These are phyloP conservation scores for Brachyrhaphis roseni DNA, from an alignment of 2,797 vertebrate species.

Conservation along the genomic window DNA sequence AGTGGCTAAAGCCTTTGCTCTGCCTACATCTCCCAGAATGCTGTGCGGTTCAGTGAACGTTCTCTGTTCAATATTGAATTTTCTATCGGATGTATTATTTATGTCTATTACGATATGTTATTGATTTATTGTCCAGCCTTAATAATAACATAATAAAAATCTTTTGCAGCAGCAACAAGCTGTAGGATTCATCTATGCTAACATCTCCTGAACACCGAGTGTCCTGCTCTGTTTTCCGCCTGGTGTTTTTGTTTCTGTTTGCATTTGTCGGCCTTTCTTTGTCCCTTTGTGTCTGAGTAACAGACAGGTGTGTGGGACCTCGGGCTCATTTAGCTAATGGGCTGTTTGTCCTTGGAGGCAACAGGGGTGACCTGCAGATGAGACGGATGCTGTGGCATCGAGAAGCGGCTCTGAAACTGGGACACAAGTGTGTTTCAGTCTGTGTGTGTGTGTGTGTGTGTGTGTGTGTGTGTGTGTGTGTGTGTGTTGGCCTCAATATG, in stretches of 20 bases:
- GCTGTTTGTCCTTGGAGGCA: conserved; percentile 76
- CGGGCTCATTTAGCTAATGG: conserved; percentile 78
- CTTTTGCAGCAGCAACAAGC: not conserved
- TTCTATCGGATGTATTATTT: too few relatives aligned
- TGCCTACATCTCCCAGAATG: too few relatives aligned
- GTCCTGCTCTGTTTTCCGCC: not conserved
- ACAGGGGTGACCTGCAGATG: conserved; percentile 70
- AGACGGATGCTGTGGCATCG: conserved; percentile 68
- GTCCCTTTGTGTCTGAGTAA: conserved; percentile 11
- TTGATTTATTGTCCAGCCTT: too few relatives aligned
- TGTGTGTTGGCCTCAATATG: conserved; percentile 61
- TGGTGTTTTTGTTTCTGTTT: conserved; percentile 20
- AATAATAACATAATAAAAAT: too few relatives aligned
- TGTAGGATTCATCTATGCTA: not conserved
- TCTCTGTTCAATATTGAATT: too few relatives aligned
- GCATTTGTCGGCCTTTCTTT: conserved; percentile 6
- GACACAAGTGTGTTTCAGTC: conserved; percentile 35
- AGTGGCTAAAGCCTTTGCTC: too few relatives aligned
- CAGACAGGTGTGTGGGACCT: conserved; percentile 66
- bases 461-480: conserved; percentile 28
- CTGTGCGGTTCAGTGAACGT: too few relatives aligned
- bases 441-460: conserved; percentile 31
- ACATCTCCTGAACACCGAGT: not conserved
- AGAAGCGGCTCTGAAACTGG: conserved; percentile 53
- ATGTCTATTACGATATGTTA: too few relatives aligned